Evolutionary conservation across 2,888 invertebrate genomes (phyloP).

Genomic region (Tineola bisselliella): DNA sequence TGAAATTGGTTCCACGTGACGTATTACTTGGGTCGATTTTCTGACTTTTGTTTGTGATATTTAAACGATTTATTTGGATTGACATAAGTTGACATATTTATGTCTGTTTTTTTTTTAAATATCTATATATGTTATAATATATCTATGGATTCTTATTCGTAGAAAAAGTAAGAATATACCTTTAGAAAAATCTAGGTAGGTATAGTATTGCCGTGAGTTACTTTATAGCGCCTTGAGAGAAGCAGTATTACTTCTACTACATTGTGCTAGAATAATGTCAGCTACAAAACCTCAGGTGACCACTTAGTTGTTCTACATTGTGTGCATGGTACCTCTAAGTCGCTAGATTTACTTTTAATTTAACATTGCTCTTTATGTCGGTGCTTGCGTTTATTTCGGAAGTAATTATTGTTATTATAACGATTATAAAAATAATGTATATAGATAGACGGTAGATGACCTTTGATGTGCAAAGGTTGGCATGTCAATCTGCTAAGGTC

Average conservation of each 20-base stretch:
- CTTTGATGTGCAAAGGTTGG: too few relatives aligned
- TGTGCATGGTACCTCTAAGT: not conserved
- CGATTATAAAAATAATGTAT: too few relatives aligned
- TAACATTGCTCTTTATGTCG: not conserved
- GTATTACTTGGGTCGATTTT: not conserved
- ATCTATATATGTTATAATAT: too few relatives aligned
- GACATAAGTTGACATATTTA: too few relatives aligned
- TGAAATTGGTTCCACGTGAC: not conserved
- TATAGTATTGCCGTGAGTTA: not conserved
- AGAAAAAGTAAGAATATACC: not conserved
- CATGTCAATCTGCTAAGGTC: too few relatives aligned
- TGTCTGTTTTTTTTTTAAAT: too few relatives aligned
- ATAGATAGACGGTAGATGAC: too few relatives aligned
- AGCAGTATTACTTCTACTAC: not conserved
- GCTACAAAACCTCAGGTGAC: conserved; percentile 2
- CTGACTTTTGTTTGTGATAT: too few relatives aligned
- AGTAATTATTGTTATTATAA: too few relatives aligned
- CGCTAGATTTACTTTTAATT: not conserved
- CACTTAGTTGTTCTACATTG: conserved; percentile 3
- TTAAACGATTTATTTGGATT: too few relatives aligned
- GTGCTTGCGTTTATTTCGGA: too few relatives aligned
- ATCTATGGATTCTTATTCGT: not conserved
- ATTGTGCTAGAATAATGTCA: not conserved
- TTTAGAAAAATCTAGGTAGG: not conserved
- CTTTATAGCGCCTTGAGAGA: not conserved